Percentiles rank a stretch among this genome's conserved stretches.
phyloP scores from a whole-genome alignment of 2,797 vertebrate genomes.

The Myotis pilosus region DNA sequence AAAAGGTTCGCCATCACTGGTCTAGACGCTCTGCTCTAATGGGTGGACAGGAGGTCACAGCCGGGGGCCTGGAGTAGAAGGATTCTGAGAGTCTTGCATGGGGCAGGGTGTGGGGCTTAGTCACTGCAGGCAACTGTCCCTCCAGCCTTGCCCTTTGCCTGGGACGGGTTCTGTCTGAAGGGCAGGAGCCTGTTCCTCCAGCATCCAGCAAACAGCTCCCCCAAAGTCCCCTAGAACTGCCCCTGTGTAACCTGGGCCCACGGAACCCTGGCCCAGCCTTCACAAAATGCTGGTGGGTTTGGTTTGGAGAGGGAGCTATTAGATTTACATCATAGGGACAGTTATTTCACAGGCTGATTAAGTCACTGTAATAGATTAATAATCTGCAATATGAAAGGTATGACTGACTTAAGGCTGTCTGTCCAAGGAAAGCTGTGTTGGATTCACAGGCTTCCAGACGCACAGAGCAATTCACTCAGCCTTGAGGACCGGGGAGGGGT shows the following conservation, averaged over 20 bases:
- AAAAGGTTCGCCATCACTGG: not conserved
- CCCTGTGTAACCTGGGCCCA: not conserved
- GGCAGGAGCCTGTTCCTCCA: not conserved
- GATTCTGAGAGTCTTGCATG: not conserved
- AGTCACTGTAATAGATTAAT: slow-evolving; percentile 71
- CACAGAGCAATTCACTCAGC: not conserved
- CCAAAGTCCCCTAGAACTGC: not conserved
- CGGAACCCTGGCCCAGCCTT: not conserved
- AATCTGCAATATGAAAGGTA: slow-evolving; percentile 63
- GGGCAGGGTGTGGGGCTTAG: not conserved
- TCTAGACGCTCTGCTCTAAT: not conserved
- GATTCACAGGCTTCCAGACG: slow-evolving; percentile 60
- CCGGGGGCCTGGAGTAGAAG: not conserved
- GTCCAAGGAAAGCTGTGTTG: slow-evolving; percentile 55
- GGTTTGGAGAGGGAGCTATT: slow-evolving; percentile 38
- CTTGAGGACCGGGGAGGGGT: not conserved
- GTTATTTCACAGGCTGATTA: slow-evolving; percentile 74
- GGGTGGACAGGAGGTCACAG: not conserved
- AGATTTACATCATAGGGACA: slow-evolving; percentile 60
- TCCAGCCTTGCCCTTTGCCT: not conserved
- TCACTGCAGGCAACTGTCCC: too few species aligned
- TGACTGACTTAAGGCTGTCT: slow-evolving; percentile 60
- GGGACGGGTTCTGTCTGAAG: not conserved
- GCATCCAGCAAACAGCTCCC: not conserved
- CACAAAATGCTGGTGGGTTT: not conserved